Evolutionary conservation across 2,888 invertebrate genomes (phyloP).

Genomic region (Macrosoma leucophasiata): DNA sequence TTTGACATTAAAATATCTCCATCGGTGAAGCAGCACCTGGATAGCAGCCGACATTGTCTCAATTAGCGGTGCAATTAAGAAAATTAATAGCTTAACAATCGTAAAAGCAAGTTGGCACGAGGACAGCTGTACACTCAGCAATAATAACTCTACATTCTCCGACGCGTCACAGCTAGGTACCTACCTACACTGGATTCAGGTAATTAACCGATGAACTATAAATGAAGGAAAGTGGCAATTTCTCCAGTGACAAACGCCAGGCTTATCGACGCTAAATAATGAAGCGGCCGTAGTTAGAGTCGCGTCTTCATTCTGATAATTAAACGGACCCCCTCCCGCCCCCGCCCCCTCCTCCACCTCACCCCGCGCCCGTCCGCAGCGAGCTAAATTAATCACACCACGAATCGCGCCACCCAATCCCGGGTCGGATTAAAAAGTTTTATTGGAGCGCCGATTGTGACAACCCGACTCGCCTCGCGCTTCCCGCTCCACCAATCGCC

Average conservation of each 20-base stretch:
- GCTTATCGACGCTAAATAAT: slow-evolving; percentile 71
- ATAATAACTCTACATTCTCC: slow-evolving; percentile 26
- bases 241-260: slow-evolving; percentile 66
- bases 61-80: slow-evolving; percentile 9
- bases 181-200: slow-evolving; percentile 18
- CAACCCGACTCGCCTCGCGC: slow-evolving; percentile 50
- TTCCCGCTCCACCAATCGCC: slow-evolving; percentile 44
- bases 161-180: slow-evolving; percentile 17
- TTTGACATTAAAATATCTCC: too few species aligned
- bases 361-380: slow-evolving; percentile 34
- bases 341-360: slow-evolving; percentile 21
- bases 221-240: slow-evolving; percentile 66
- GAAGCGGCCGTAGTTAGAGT: slow-evolving; percentile 64
- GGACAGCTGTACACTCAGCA: slow-evolving; percentile 26
- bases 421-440: slow-evolving; percentile 72
- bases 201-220: slow-evolving; percentile 63
- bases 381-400: slow-evolving; percentile 73
- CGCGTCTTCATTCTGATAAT: slow-evolving; percentile 74
- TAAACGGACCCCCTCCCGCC: slow-evolving; percentile 40
- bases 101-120: neutral
- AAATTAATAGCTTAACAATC: slow-evolving; percentile 10
- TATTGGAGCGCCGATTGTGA: slow-evolving; percentile 68
- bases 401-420: slow-evolving; percentile 72
- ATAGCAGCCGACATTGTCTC: too few species aligned
- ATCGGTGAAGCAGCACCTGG: too few species aligned